Evolutionary conservation across 2,113 vertebrate genomes (phyloP).

Genomic region (Emydocephalus ijimae): DNA sequence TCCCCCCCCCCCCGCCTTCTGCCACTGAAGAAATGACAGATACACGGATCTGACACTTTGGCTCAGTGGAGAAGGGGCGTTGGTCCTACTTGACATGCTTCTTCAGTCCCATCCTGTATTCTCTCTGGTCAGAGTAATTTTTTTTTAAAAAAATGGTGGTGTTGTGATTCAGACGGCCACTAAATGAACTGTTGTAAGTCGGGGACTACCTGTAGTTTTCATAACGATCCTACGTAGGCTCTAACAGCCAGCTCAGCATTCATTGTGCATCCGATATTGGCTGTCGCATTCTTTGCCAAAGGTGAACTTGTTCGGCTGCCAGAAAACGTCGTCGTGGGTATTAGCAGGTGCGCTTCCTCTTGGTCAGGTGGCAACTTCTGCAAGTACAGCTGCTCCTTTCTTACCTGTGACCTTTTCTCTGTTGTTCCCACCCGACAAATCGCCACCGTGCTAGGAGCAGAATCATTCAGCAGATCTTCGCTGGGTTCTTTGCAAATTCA

Average conservation of each 20-base stretch:
- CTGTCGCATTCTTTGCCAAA: fast-evolving
- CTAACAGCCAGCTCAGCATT: neutral
- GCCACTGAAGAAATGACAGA: too few species aligned
- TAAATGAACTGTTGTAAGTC: neutral
- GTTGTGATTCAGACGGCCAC: too few species aligned
- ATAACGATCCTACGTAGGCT: neutral
- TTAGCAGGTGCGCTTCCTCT: neutral
- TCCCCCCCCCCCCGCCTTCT: too few species aligned
- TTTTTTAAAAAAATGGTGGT: too few species aligned
- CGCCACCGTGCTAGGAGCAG: slow-evolving; percentile 57
- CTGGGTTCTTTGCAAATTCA: slow-evolving; percentile 91
- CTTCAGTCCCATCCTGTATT: too few species aligned
- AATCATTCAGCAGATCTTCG: slow-evolving; percentile 95
- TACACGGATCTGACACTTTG: too few species aligned
- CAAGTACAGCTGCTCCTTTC: neutral
- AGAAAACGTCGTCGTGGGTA: neutral
- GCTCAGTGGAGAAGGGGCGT: too few species aligned
- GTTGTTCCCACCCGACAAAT: neutral
- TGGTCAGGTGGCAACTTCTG: neutral
- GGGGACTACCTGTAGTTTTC: neutral
- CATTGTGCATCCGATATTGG: neutral
- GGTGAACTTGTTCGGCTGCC: neutral
- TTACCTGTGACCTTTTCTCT: neutral
- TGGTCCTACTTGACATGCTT: too few species aligned
- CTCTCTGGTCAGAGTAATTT: too few species aligned